Base-by-base conservation (phyloP, 30 jellyfish, hydroid and myxozoan genomes). In the Catostylus mosaicus region DNA sequence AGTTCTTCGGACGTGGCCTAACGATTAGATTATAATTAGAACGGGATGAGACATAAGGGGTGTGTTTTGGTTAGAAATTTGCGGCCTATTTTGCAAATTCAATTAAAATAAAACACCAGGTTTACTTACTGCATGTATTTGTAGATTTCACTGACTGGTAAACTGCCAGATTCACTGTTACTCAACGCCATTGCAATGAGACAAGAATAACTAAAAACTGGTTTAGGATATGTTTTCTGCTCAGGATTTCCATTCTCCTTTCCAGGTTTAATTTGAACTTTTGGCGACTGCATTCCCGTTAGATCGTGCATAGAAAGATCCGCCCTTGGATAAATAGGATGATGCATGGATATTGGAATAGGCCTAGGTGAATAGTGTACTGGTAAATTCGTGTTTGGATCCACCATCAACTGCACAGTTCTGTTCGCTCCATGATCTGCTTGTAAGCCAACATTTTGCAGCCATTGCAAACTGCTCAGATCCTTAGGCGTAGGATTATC, bases 101-200 rank as follows among this genome's bases (percentile, higher is more conserved):
- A 3, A 19, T 19, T 5, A 54, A 45, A 31, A n/a, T n/a, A n/a
- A n/a, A n/a, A 50, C 2, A 4, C 24, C 63, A 59, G 71, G 71
- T 6, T 52, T 38, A 94, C 97, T 73, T 70, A 94, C 99, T 94
- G 99, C 99, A 94, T 94, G 51, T 62, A 94, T 83, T 89, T 88
- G 89, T 94, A 94, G 29, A 94, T 94, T 85, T 94, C 99, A 64
- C 97, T 94, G 78, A 94, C 99, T 18, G 99, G 99, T 31, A 94
- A 82, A 50, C 97, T 88, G 31, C 99, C 99, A 23, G 86, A 46
- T 14, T 88, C 97, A 82, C 99, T 94, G 78, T 89, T 89, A 18
- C 90, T 82, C 77, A 94, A 76, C 9, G 99, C 99, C 97, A 94
- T 88, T 4, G 99, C 99, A 19, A 94, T 94, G 38, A 94, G 50